Conservation (phyloP, 2,888 invertebrate species). For the Zhengitettix transpicula region DNA sequence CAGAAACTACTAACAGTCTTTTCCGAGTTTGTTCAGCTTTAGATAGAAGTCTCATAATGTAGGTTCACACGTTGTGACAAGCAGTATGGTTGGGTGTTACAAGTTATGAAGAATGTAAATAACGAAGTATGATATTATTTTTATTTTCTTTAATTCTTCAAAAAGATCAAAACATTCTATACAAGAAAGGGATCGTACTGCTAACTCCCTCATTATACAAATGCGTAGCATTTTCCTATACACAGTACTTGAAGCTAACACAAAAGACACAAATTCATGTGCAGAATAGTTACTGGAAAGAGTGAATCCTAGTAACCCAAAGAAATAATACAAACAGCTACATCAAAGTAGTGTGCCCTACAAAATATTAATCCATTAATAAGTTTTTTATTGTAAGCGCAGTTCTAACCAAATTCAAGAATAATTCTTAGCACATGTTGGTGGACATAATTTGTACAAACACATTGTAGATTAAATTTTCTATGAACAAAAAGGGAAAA, state of each 20-base stretch:
- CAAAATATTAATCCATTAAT: conserved; percentile 11
- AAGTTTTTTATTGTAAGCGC: conserved; percentile 7
- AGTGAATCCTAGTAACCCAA: conserved; percentile 4
- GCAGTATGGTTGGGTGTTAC: background rate
- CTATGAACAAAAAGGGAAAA: conserved; percentile 7
- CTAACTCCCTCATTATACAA: conserved; percentile 11
- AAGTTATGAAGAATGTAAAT: conserved; percentile 4
- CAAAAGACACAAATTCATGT: conserved; percentile 11
- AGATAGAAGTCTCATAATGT: background rate
- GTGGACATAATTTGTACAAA: conserved; percentile 10
- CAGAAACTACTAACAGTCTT: background rate
- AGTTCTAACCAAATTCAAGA: background rate
- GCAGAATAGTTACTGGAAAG: conserved; percentile 9
- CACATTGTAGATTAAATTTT: conserved; percentile 10
- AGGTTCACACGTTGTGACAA: background rate
- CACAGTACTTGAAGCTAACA: conserved; percentile 12
- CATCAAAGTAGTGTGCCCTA: conserved; percentile 8
- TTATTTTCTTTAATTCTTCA: conserved; percentile 6
- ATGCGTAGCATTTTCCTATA: conserved; percentile 11
- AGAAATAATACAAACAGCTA: conserved; percentile 9
- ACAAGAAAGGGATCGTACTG: conserved; percentile 9
- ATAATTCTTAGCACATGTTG: conserved; percentile 5
- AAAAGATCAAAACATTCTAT: conserved; percentile 11
- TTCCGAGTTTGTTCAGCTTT: background rate
- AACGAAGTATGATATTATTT: conserved; percentile 4